Base-by-base conservation (phyloP, 2,888 invertebrate genomes). In the Drosophila parthenogenetica region DNA sequence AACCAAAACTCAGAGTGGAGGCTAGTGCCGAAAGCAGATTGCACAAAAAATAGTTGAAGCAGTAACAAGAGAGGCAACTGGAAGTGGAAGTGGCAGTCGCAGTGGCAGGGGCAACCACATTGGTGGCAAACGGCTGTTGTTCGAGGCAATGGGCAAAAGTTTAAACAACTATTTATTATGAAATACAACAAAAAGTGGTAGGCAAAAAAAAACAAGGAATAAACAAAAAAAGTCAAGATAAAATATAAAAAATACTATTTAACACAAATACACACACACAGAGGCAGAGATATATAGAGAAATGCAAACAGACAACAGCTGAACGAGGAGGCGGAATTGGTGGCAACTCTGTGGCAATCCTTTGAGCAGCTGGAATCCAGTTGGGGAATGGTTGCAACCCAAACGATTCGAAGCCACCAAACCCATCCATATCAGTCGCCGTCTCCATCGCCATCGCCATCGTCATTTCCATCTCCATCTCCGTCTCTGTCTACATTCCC, bases 91-190 rank as follows among this genome's bases (percentile, higher is more conserved):
- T 19, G 19, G 0, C 22, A 4, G 4, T 3, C 0, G 0, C 22
- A 4, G 22, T 11, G 39, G 61, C 60, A 45, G 48, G 39, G 69
- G 59, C 85, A 79, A 84, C 89, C 89, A 69, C 85, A 89, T 88
- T 88, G 88, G 88, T 83, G 87, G 84, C 72, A 87, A 89, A 87
- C 79, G 82, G 72, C 84, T 87, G 70, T 46, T 57, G 57, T 43
- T 71, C 64, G 61, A 58, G 69, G 69, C 55, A 65, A 69, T 72
- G 72, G 73, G 69, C 71, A 79, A 84, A 84, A 89, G 87, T 87
- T 89, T 89, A 86, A 84, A 87, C 84, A 84, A 84, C 89, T 83
- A 83, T 83, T 83, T 83, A 88, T 83, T 88, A 83, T 86, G 77
- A 89, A 84, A 88, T 83, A 83, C 87, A 83, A 76, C 63, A 80